A percentile compares a stretch with the other conserved stretches of the same genome.
Conservation (phyloP, 2,797 vertebrate species). For the Rhincodon typus region DNA sequence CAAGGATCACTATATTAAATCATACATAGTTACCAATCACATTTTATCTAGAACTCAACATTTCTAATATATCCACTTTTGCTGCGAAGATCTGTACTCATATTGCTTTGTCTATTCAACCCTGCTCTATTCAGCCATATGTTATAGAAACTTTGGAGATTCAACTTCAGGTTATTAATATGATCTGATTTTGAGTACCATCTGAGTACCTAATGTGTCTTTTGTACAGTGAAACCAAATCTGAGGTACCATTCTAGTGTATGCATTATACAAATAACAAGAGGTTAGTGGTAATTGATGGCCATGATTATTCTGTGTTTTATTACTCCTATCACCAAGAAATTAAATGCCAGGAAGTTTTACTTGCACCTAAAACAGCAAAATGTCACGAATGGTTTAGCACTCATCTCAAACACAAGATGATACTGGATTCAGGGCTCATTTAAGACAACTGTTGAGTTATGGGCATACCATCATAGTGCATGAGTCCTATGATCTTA, state of each 20-base stretch:
- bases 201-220: too few relatives aligned
- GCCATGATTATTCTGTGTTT: neutral
- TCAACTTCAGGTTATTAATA: neutral
- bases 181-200: neutral
- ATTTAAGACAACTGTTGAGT: neutral
- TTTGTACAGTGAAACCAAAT: neutral
- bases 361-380: neutral
- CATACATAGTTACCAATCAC: neutral
- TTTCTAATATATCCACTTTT: neutral
- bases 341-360: constrained; percentile 1
- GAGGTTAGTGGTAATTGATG: neutral
- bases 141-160: neutral
- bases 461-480: neutral
- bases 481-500: neutral
- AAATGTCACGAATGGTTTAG: too few relatives aligned
- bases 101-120: neutral
- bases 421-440: neutral
- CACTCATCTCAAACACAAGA: neutral
- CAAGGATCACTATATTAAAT: neutral
- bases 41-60: neutral
- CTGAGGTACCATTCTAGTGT: neutral
- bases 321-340: neutral
- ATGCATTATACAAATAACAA: neutral
- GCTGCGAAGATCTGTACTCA: neutral
- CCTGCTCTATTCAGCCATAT: neutral